Evolutionary conservation across 2,113 vertebrate genomes (phyloP), one percentile per base, ranked within the genome.

Genomic region (Phalacrocorax pelagicus): DNA sequence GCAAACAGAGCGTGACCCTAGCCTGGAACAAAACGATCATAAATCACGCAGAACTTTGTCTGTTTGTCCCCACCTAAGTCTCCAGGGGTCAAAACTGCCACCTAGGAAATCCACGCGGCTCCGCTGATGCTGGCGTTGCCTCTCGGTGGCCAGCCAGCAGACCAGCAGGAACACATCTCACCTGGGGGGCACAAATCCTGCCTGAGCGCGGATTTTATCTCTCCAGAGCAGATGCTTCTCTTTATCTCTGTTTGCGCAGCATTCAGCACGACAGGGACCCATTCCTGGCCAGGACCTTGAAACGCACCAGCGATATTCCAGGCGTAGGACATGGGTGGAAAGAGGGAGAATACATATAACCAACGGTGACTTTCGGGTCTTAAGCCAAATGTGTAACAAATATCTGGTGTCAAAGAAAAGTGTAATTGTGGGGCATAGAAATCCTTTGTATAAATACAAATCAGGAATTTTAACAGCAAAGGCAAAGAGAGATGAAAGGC

Each of bases 171-270:
- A 29, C 22, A 21, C 4, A 1, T 3, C 74, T 81, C 81, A 84
- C 77, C 80, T 36, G 61, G 47, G 55, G 30, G 78, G 23, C 20
- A 42, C 77, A 46, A 81, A 74, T 19, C 72, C 92, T 26, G 19
- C 69, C 40, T 2, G 5, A 42, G 66, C 1, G 17, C 9, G 72
- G 44, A 10, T 70, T 85, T 94, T 78, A 36, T 70, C 83, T 88
- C 67, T 44, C 29, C 9, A 8, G 15, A 91, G 66, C 81, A 32
- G n/a, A 9, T 20, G 81, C 29, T 84, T 49, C n/a, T 44, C 55
- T 58, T 91, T 89, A 87, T 89, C 91, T 92, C n/a, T 90, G 47
- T 91, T 94, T 96, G 55, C 7, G 2, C 91, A 94, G 81, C 55
- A 21, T 36, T 79, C 49, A 34, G 58, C 22, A 15, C 4, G 5